Conservation (phyloP, 2,888 invertebrate species). For the Ametastegia equiseti region DNA sequence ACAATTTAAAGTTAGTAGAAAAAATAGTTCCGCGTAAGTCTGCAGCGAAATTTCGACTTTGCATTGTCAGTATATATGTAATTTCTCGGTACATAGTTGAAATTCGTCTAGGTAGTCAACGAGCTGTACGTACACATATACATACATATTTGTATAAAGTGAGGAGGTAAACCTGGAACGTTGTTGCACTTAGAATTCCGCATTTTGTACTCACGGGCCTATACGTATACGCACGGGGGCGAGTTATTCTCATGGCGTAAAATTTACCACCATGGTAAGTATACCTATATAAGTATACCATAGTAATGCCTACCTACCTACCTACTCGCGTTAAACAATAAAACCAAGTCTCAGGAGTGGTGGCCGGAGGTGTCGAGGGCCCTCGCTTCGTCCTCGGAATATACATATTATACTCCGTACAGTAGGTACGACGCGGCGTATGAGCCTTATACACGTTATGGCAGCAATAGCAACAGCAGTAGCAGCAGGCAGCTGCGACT, state of each 20-base stretch:
- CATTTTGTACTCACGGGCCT: conserved; percentile 17
- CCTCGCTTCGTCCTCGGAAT: conserved; percentile 22
- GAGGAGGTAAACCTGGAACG: too few species aligned
- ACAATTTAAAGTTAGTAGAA: too few species aligned
- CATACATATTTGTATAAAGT: too few species aligned
- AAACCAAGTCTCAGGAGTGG: conserved; percentile 63
- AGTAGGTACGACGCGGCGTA: not conserved
- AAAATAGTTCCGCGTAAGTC: too few species aligned
- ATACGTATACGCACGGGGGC: conserved; percentile 31
- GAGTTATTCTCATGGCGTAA: conserved; percentile 55
- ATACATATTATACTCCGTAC: conserved; percentile 6
- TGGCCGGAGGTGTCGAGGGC: conserved; percentile 54
- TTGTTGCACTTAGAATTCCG: conserved; percentile 1
- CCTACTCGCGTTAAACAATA: conserved; percentile 69
- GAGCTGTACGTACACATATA: not conserved
- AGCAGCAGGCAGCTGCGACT: too few species aligned
- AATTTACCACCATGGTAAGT: conserved; percentile 65
- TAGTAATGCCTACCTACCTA: too few species aligned
- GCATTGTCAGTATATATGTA: too few species aligned
- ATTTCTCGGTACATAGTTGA: too few species aligned
- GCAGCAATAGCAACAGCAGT: too few species aligned
- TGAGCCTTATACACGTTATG: not conserved
- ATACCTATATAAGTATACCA: too few species aligned
- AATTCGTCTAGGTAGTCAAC: conserved; percentile 10
- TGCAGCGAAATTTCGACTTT: too few species aligned